phyloP scores from a whole-genome alignment of 2,888 invertebrate genomes.

The Torymus texanus region DNA sequence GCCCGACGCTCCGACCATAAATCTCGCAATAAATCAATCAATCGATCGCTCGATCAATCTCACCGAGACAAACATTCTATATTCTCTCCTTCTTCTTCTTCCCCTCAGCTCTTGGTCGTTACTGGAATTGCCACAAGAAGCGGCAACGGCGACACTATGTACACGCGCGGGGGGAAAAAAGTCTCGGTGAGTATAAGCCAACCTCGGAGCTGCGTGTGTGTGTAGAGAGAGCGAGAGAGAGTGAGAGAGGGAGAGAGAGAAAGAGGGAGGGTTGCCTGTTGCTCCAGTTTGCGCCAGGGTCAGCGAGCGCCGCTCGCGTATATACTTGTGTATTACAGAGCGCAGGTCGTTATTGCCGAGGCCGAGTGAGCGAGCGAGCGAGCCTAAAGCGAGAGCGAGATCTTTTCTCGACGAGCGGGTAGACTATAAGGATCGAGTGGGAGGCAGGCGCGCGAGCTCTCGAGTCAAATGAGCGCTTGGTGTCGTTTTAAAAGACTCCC shows the following conservation, averaged over 20 bases:
- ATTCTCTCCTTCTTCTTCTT: background rate
- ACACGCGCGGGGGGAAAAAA: background rate
- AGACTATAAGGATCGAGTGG: background rate
- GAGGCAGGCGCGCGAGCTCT: background rate
- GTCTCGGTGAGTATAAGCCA: background rate
- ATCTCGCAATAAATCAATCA: constrained; percentile 22
- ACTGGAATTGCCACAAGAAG: no score
- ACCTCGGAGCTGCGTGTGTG: background rate
- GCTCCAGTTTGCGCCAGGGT: constrained; percentile 49
- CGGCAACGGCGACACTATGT: no score
- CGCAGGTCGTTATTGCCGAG: constrained; percentile 37
- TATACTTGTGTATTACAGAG: no score
- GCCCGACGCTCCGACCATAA: background rate
- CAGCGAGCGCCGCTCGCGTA: background rate
- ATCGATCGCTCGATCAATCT: background rate
- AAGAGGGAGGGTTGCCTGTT: constrained; percentile 44
- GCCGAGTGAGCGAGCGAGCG: background rate
- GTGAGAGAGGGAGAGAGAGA: background rate
- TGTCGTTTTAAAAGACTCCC: no score
- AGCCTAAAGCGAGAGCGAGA: background rate
- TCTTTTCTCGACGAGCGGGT: no score
- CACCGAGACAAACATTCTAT: constrained; percentile 8
- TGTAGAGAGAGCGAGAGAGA: background rate
- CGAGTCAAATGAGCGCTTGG: background rate
- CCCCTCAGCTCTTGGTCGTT: no score